A percentile compares a stretch with the other conserved stretches of the same genome.
Conservation (phyloP, 1,140 invertebrate species). For the Nymphalis io region DNA sequence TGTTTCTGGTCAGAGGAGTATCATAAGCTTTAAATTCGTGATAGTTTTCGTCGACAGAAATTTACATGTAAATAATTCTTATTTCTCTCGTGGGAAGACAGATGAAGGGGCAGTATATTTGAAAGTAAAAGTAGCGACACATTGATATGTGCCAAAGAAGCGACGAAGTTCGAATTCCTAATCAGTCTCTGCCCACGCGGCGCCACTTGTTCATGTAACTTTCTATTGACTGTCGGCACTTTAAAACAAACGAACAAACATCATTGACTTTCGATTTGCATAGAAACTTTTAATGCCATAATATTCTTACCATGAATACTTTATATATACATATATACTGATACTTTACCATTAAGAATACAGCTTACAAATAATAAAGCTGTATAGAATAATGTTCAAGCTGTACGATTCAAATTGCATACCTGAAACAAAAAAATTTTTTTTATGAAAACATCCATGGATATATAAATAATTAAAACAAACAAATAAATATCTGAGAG, state of each 20-base stretch:
- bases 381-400: no score
- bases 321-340: background rate
- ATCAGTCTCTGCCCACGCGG: slow-evolving; percentile 43
- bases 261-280: slow-evolving; percentile 31
- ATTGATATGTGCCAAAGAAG: slow-evolving; percentile 41
- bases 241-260: slow-evolving; percentile 26
- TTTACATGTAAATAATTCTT: slow-evolving; percentile 6
- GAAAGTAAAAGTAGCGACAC: slow-evolving; percentile 56
- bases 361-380: background rate
- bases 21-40: background rate
- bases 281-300: slow-evolving; percentile 19
- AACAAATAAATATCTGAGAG: background rate
- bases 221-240: slow-evolving; percentile 45
- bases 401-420: slow-evolving; percentile 2
- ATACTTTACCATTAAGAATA: background rate
- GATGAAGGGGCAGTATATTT: slow-evolving; percentile 25
- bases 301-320: slow-evolving; percentile 5
- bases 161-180: slow-evolving; percentile 50
- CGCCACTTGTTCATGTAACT: slow-evolving; percentile 34
- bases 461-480: background rate
- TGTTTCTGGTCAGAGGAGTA: background rate
- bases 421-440: slow-evolving; percentile 34
- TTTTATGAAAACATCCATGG: background rate
- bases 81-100: background rate
- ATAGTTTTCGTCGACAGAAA: background rate